Percentiles rank a stretch among this genome's conserved stretches.
Conservation (phyloP, 1,140 invertebrate genomes). For the Campodea augens region DNA sequence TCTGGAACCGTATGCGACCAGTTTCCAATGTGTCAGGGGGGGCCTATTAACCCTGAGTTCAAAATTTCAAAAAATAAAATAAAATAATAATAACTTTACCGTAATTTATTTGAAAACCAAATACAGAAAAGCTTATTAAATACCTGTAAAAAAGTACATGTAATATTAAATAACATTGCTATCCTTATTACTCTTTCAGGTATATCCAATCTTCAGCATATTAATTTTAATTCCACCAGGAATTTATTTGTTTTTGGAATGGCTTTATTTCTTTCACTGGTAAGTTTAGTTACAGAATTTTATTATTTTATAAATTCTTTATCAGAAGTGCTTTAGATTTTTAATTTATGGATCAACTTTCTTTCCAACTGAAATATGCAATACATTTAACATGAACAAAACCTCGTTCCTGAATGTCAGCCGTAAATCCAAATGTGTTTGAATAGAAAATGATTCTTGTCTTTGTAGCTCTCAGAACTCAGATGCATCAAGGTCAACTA, state of each 20-base stretch:
- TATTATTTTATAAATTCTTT: not conserved
- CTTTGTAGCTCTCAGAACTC: too few species aligned
- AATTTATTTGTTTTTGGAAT: constrained; percentile 79
- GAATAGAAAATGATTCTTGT: too few species aligned
- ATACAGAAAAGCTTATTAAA: not conserved
- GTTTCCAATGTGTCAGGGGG: too few species aligned
- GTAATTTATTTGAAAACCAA: too few species aligned
- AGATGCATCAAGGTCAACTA: too few species aligned
- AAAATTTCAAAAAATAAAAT: constrained; percentile 1
- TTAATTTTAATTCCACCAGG: constrained; percentile 57
- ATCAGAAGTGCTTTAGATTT: too few species aligned
- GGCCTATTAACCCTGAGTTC: too few species aligned
- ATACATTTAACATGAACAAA: too few species aligned
- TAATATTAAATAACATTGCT: constrained; percentile 6
- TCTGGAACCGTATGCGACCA: too few species aligned
- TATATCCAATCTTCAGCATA: constrained; percentile 59
- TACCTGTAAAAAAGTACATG: not conserved
- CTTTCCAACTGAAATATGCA: too few species aligned
- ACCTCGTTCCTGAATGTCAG: too few species aligned
- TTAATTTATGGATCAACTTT: too few species aligned
- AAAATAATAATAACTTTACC: not conserved
- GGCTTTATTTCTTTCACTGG: constrained; percentile 64
- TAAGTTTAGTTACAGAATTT: constrained; percentile 16
- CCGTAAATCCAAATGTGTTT: not conserved
- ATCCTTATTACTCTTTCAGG: constrained; percentile 25